Evolutionary conservation across 1,140 invertebrate genomes (phyloP).

Genomic region (Steinernema feltiae): DNA sequence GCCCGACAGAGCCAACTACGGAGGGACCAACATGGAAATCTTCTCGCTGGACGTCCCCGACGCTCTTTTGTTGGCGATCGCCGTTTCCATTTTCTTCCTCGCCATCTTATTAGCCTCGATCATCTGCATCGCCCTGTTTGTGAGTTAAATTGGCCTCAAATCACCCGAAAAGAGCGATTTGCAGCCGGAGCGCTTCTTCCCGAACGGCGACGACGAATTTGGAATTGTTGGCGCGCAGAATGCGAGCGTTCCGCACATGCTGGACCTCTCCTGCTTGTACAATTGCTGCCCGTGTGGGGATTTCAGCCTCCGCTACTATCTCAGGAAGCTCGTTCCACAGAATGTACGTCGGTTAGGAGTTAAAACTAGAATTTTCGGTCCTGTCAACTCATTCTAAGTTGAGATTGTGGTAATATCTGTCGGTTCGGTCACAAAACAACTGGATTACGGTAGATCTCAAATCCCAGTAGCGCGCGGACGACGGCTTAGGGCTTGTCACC

Average conservation of each 20-base stretch:
- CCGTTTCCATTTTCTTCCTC: background rate
- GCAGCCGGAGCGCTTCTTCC: constrained; percentile 25
- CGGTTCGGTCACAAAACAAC: no score
- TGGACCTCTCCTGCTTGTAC: constrained; percentile 27
- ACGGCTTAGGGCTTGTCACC: no score
- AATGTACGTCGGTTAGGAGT: no score
- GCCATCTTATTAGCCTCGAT: background rate
- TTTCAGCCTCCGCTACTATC: constrained; percentile 27
- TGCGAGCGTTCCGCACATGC: background rate
- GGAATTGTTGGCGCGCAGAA: constrained; percentile 16
- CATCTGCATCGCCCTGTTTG: background rate
- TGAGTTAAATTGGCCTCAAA: background rate
- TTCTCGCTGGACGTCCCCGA: background rate
- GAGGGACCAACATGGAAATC: background rate
- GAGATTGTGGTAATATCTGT: no score
- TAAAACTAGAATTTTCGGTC: background rate
- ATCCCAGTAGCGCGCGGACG: no score
- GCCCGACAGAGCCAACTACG: background rate
- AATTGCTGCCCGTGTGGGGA: constrained; percentile 28
- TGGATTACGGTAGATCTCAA: no score
- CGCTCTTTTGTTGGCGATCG: background rate
- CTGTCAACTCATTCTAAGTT: background rate
- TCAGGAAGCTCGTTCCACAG: constrained; percentile 16
- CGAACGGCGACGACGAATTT: constrained; percentile 21
- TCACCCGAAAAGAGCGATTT: background rate